phyloP scores from a whole-genome alignment of 2,113 vertebrate species.

The Phylloscopus whistleri region DNA sequence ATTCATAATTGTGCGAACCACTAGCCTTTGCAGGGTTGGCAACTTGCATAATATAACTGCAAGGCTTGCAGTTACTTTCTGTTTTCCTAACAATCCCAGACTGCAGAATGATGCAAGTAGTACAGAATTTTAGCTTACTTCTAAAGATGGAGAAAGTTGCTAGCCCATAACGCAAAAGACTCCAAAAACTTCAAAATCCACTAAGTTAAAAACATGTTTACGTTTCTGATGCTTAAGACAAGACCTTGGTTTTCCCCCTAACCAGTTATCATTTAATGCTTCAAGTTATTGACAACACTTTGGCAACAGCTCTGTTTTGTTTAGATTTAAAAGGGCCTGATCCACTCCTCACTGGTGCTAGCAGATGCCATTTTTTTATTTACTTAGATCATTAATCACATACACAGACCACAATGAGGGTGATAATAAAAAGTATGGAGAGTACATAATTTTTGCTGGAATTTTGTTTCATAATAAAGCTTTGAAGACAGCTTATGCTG shows the following conservation, averaged over 20 bases:
- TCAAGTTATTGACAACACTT: background rate
- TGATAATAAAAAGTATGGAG: background rate
- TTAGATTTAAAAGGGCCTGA: background rate
- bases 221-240: background rate
- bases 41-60: background rate
- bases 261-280: background rate
- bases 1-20: background rate
- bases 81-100: background rate
- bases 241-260: background rate
- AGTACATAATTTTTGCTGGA: background rate
- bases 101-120: background rate
- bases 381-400: background rate
- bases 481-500: background rate
- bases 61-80: background rate
- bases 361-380: background rate
- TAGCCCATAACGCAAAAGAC: background rate
- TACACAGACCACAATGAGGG: background rate
- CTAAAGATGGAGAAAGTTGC: background rate
- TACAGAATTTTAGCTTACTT: background rate
- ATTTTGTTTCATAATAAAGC: background rate
- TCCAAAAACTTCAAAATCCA: background rate
- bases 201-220: background rate
- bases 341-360: background rate
- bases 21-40: background rate
- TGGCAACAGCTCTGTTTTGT: background rate